Conservation (phyloP, 2,888 invertebrate species). For the Chrysolina haemoptera region DNA sequence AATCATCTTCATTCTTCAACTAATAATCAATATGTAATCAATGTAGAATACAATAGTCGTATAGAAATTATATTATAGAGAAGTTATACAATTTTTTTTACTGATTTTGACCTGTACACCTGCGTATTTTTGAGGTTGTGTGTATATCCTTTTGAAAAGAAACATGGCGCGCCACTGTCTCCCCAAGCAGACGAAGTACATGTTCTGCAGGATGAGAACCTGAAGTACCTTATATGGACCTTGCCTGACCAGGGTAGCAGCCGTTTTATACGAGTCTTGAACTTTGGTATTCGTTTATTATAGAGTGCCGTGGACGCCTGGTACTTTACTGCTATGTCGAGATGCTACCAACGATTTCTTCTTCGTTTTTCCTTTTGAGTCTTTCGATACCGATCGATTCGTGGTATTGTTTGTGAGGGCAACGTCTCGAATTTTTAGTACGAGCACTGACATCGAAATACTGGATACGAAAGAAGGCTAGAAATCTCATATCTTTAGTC, state of each 20-base stretch:
- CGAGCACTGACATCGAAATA: not conserved
- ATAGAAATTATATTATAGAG: too few species aligned
- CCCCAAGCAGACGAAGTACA: constrained; percentile 42
- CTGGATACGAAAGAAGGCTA: not conserved
- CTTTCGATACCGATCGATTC: constrained; percentile 30
- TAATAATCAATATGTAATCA: too few species aligned
- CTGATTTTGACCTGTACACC: not conserved
- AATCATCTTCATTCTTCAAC: too few species aligned
- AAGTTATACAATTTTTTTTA: not conserved
- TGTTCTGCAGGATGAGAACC: constrained; percentile 52
- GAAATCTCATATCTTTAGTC: not conserved
- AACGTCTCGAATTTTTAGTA: constrained; percentile 5
- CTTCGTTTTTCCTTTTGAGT: constrained; percentile 27
- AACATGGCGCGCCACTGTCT: constrained; percentile 32
- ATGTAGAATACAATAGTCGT: too few species aligned
- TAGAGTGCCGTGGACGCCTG: constrained; percentile 15
- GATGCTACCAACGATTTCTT: constrained; percentile 31
- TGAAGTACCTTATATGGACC: constrained; percentile 55
- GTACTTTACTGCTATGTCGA: constrained; percentile 51
- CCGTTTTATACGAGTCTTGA: constrained; percentile 55
- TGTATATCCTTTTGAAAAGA: not conserved
- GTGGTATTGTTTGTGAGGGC: constrained; percentile 24
- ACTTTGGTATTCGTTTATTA: constrained; percentile 50
- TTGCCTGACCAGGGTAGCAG: constrained; percentile 55
- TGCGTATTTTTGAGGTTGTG: not conserved